phyloP scores from a whole-genome alignment of 2,888 invertebrate genomes.

The Catocala fraxini region DNA sequence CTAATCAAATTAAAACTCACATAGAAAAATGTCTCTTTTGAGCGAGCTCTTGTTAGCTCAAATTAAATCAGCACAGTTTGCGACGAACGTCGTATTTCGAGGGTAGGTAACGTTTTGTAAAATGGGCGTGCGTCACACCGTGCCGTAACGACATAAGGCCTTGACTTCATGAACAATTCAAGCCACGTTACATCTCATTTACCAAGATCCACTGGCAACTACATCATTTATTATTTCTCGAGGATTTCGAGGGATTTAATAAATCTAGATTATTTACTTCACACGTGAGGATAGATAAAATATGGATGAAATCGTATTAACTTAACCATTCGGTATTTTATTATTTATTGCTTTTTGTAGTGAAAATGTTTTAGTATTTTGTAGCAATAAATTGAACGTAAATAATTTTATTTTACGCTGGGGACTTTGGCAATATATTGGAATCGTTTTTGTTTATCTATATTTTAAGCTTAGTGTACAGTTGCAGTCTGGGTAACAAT shows the following conservation, averaged over 20 bases:
- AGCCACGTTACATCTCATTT: constrained; percentile 47
- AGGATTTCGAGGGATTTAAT: constrained; percentile 40
- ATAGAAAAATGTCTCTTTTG: constrained; percentile 8
- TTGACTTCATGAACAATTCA: constrained; percentile 55
- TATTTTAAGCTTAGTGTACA: too few species aligned
- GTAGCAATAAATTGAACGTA: too few species aligned
- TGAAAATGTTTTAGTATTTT: background rate
- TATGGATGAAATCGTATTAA: background rate
- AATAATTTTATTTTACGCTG: too few species aligned
- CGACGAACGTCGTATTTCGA: constrained; percentile 23
- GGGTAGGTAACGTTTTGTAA: constrained; percentile 8
- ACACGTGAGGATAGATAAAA: constrained; percentile 11
- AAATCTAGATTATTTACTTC: constrained; percentile 32
- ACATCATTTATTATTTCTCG: constrained; percentile 52
- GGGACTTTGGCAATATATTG: too few species aligned
- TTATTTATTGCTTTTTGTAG: constrained; percentile 3
- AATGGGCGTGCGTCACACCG: constrained; percentile 30
- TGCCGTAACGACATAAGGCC: constrained; percentile 18
- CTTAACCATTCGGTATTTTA: constrained; percentile 5
- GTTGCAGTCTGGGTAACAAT: too few species aligned
- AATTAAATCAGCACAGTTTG: constrained; percentile 36
- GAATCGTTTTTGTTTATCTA: too few species aligned
- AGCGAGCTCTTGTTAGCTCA: constrained; percentile 15
- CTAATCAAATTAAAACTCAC: constrained; percentile 14
- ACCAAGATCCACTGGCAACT: constrained; percentile 32